These are phyloP conservation scores for Nerophis ophidion DNA, from an alignment of 2,113 vertebrate species.

Conservation along the genomic window DNA sequence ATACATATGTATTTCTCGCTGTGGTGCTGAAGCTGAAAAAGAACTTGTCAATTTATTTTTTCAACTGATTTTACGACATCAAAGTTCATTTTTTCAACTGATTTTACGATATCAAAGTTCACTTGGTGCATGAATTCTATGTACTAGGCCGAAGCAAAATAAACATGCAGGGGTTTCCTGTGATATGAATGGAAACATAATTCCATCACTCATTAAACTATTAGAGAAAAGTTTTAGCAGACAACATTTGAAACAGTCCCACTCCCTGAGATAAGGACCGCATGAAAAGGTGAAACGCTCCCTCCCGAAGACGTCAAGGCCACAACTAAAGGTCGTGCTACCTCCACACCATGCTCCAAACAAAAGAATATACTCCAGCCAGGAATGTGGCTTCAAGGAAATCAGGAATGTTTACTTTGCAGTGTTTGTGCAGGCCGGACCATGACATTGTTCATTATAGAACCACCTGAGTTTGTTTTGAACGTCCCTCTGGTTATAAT, in stretches of 20 bases:
- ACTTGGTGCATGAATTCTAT: background rate
- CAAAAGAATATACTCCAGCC: constrained; percentile 36
- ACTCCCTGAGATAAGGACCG: constrained; percentile 21
- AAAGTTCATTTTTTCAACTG: background rate
- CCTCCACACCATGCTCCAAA: constrained; percentile 9
- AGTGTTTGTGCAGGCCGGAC: constrained; percentile 45
- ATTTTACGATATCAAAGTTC: constrained; percentile 1
- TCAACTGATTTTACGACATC: background rate
- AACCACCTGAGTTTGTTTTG: constrained; percentile 40
- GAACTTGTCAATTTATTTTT: background rate
- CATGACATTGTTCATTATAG: constrained; percentile 39
- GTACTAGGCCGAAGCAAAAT: no score
- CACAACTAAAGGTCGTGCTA: background rate
- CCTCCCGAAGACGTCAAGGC: constrained; percentile 13
- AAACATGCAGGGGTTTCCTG: background rate
- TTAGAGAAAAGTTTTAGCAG: constrained; percentile 13
- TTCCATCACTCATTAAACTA: background rate
- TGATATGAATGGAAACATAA: constrained; percentile 4
- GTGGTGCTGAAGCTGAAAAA: background rate
- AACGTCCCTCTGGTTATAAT: constrained; percentile 14
- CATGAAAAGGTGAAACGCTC: constrained; percentile 19
- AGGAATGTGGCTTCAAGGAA: constrained; percentile 56
- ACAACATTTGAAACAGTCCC: constrained; percentile 10
- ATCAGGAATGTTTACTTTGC: constrained; percentile 55
- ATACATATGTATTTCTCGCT: background rate